phyloP scores from a whole-genome alignment of 2,113 vertebrate species.

The Camelus bactrianus region DNA sequence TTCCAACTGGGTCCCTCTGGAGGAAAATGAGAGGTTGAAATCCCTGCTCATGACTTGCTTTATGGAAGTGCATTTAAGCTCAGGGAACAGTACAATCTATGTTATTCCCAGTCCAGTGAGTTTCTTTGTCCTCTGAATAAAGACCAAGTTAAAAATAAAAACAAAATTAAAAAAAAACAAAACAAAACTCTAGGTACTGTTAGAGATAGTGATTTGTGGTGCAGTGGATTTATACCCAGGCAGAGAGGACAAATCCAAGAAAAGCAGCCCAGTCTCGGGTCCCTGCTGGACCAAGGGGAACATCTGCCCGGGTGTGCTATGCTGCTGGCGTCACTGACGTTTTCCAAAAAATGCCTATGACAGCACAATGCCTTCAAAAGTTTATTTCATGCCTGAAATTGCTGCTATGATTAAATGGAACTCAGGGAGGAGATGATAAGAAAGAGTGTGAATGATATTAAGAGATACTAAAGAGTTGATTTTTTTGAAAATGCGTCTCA shows the following conservation, averaged over 20 bases:
- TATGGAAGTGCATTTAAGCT: not conserved
- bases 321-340: not conserved
- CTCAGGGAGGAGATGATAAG: not conserved
- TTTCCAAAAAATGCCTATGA: constrained; percentile 53
- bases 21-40: not conserved
- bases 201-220: not conserved
- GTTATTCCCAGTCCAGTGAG: not conserved
- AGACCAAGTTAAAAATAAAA: constrained; percentile 59
- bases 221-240: not conserved
- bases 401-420: not conserved
- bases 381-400: constrained; percentile 5
- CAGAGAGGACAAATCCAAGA: not conserved
- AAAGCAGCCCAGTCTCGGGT: not conserved
- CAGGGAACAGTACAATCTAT: not conserved
- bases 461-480: not conserved
- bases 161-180: not conserved
- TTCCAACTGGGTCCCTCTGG: not conserved
- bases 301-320: not conserved
- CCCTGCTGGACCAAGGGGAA: not conserved
- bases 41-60: not conserved
- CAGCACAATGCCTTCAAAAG: not conserved
- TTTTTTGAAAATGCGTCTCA: not conserved
- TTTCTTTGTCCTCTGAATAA: constrained; percentile 43
- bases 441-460: not conserved
- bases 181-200: not conserved